phyloP scores from a whole-genome alignment of 1,140 invertebrate genomes.

The Drosophila teissieri region DNA sequence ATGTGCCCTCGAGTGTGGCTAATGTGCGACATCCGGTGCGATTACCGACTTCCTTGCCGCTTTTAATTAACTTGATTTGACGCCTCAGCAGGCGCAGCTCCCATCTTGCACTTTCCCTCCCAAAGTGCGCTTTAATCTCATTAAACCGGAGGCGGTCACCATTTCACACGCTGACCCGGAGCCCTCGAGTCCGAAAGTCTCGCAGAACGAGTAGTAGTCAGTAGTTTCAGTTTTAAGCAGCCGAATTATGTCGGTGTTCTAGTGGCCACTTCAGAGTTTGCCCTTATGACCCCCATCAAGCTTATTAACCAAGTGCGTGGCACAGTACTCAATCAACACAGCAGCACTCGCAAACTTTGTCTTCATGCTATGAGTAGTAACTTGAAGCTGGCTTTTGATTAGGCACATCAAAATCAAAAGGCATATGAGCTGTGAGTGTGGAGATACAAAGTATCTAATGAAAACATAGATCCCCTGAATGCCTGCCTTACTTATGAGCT shows the following conservation, averaged over 20 bases:
- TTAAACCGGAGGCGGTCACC: conserved; percentile 39
- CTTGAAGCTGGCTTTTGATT: not conserved
- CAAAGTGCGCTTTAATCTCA: conserved; percentile 63
- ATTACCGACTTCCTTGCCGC: conserved; percentile 23
- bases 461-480: not conserved
- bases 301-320: conserved; percentile 41
- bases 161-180: conserved; percentile 56
- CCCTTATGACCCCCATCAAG: conserved; percentile 1
- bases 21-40: conserved; percentile 83
- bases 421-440: too few species aligned
- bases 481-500: too few species aligned
- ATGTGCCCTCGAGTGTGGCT: conserved; percentile 76
- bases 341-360: not conserved
- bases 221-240: conserved; percentile 1
- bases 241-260: conserved; percentile 43
- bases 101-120: conserved; percentile 26
- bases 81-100: conserved; percentile 70
- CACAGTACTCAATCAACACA: conserved; percentile 10
- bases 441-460: not conserved
- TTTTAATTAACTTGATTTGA: conserved; percentile 84
- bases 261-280: conserved; percentile 50
- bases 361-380: not conserved
- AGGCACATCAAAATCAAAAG: not conserved
- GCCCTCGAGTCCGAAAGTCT: conserved; percentile 13
- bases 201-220: too few species aligned